phyloP scores from a whole-genome alignment of 2,113 vertebrate genomes.

The Thalassarche chlororhynchos region DNA sequence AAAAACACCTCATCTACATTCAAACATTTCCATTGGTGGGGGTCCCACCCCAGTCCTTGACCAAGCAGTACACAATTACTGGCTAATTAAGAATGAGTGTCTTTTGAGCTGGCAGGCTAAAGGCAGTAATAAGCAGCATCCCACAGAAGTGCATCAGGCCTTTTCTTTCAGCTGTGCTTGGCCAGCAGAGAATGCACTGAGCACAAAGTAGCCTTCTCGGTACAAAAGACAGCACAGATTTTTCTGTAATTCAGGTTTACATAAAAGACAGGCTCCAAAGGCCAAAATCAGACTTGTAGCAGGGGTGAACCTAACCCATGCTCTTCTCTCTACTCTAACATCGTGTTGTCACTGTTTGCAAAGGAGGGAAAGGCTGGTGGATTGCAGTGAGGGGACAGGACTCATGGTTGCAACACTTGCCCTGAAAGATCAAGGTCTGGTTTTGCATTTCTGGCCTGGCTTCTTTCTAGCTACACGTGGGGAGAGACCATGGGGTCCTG shows the following conservation, averaged over 20 bases:
- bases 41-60: background rate
- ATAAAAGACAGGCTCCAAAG: background rate
- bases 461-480: background rate
- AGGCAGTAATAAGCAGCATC: background rate
- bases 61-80: background rate
- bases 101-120: background rate
- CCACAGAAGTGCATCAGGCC: background rate
- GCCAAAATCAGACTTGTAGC: background rate
- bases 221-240: background rate
- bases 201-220: background rate
- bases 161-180: background rate
- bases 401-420: background rate
- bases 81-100: background rate
- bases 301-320: background rate
- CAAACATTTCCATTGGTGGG: background rate
- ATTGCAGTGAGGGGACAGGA: background rate
- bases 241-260: background rate
- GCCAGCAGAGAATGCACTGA: background rate
- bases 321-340: background rate
- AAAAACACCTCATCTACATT: background rate
- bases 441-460: background rate
- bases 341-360: background rate
- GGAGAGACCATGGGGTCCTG: background rate
- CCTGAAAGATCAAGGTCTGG: background rate
- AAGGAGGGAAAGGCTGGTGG: background rate